phyloP scores from a whole-genome alignment of 2,797 vertebrate species.

The Anomalospiza imberbis region DNA sequence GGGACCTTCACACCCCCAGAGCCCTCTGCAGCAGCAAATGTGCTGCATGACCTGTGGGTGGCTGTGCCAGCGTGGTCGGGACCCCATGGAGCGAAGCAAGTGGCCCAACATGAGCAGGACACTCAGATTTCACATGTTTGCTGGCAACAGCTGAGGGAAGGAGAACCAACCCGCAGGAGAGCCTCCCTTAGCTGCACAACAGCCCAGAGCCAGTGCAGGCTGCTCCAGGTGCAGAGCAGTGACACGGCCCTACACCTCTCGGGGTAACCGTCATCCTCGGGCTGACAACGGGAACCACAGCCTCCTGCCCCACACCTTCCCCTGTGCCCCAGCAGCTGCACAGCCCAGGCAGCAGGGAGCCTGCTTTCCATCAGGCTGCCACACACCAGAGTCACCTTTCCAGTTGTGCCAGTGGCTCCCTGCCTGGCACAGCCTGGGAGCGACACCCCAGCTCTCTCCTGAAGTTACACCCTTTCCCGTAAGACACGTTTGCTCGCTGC shows the following conservation, averaged over 20 bases:
- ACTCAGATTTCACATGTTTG: background rate
- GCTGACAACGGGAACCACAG: background rate
- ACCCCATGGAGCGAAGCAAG: rapidly evolving
- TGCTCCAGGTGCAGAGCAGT: background rate
- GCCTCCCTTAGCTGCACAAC: background rate
- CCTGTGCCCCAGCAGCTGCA: background rate
- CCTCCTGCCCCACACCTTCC: background rate
- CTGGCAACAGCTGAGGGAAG: background rate
- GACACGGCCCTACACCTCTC: background rate
- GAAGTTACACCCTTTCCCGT: background rate
- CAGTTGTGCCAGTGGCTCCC: slow-evolving; percentile 20
- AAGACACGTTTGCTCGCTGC: background rate
- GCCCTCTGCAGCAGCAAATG: background rate
- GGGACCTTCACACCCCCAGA: background rate
- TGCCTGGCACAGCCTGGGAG: background rate
- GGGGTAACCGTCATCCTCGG: rapidly evolving
- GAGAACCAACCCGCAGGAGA: background rate
- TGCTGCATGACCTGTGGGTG: rapidly evolving
- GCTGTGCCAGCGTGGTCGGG: rapidly evolving
- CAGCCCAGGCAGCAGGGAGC: background rate
- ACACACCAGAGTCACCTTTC: background rate
- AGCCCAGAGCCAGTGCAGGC: background rate
- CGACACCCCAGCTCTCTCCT: background rate
- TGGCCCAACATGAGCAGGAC: background rate
- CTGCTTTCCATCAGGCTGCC: background rate